These are phyloP conservation scores for Malurus alboscapulatus DNA, from an alignment of 2,113 vertebrate genomes.

Conservation along the genomic window DNA sequence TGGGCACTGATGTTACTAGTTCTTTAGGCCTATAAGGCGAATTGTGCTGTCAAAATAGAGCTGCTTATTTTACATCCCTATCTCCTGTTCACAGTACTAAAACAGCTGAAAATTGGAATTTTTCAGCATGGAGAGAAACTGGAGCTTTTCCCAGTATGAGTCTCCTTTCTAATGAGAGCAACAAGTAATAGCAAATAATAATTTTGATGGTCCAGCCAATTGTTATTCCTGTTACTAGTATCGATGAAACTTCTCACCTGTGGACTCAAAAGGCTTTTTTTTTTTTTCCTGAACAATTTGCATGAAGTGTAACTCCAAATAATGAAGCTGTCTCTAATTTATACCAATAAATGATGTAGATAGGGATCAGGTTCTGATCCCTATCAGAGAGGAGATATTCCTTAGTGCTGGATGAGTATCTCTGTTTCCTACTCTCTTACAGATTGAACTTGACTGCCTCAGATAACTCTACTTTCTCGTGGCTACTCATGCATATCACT, in stretches of 20 bases:
- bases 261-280: neutral
- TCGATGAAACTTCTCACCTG: neutral
- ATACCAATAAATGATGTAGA: neutral
- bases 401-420: neutral
- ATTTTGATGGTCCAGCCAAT: neutral
- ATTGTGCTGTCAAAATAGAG: neutral
- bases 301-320: neutral
- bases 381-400: neutral
- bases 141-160: neutral
- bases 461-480: neutral
- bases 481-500: neutral
- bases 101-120: neutral
- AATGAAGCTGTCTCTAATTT: neutral
- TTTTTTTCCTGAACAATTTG: neutral
- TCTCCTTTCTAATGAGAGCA: neutral
- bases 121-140: neutral
- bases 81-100: neutral
- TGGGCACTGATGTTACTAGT: neutral
- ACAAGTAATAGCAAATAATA: neutral
- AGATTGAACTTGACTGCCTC: neutral
- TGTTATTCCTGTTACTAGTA: neutral
- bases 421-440: neutral
- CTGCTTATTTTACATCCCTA: neutral
- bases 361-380: too few relatives aligned
- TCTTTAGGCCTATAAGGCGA: neutral